Evolutionary conservation across 2,113 vertebrate genomes (phyloP), one percentile per base, ranked within the genome.

Genomic region (Fregata magnificens): DNA sequence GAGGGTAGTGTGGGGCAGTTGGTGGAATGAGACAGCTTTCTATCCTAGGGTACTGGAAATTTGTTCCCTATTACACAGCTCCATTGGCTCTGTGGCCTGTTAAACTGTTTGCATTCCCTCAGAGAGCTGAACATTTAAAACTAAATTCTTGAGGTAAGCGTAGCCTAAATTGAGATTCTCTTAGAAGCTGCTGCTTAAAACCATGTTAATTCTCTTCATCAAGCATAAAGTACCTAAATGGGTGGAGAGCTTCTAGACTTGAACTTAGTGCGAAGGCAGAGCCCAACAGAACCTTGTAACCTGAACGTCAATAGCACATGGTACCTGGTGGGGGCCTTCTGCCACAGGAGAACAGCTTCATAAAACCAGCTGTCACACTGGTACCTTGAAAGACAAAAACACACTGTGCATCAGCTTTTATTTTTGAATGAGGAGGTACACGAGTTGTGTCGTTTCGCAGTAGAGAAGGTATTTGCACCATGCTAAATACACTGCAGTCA

Each of bases 231-330:
- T 24, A 32, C 63, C 34, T 28, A 4, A 29, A 52, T 10, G n/a
- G 15, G 16, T 31, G 44, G 7, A 55, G 32, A 80, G 32, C 34
- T 70, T n/a, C 36, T 58, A 21, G 55, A 65, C 24, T 65, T 63
- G 82, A 59, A 20, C 55, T 70, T 25, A 29, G 40, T 8, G 20
- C 3, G 11, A 69, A 55, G 71, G 58, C 79, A 88, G 53, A 13
- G 28, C 61, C 69, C 45, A 18, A 2, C 36, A 81, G 81, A 34
- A 3, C 78, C 31, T 31, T 36, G 34, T 40, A 55, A 69, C 31
- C 36, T 2, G 0, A 55, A 20, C 58, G 15, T 19, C 49, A 21
- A 1, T 14, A 49, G 72, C 42, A 36, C 0, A 0, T 28, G 31
- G 62, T 62, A 65, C 36, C 85, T 81, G 70, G 42, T 19, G 82